Conservation (phyloP, 2,113 vertebrate species). For the Xiphorhynchus elegans region DNA sequence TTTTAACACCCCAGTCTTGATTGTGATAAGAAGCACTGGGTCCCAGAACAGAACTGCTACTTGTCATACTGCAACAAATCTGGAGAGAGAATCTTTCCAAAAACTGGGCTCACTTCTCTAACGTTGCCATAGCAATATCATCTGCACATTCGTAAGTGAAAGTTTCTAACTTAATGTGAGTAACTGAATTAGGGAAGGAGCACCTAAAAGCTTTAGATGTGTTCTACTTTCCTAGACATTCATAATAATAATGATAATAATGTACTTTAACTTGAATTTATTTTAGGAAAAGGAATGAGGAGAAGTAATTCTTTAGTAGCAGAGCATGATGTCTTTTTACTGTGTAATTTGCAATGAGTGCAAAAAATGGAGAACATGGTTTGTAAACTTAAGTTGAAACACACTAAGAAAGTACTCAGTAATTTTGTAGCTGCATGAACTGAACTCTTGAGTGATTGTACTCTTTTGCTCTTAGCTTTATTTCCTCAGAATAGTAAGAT, state of each 20-base stretch:
- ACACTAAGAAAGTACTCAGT: not conserved
- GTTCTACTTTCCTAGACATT: conserved; percentile 15
- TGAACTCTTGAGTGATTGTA: not conserved
- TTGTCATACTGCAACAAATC: not conserved
- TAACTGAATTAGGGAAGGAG: not conserved
- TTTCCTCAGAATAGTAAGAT: not conserved
- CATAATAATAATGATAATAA: not conserved
- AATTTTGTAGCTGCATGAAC: not conserved
- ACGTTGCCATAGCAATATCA: not conserved
- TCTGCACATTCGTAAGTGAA: not conserved
- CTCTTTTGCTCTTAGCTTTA: not conserved
- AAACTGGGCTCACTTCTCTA: not conserved
- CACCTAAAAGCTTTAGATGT: not conserved
- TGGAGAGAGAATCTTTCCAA: not conserved
- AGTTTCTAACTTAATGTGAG: not conserved
- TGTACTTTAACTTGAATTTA: not conserved
- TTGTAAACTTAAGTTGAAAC: not conserved
- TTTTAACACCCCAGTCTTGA: not conserved
- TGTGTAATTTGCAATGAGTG: not conserved
- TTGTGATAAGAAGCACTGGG: not conserved
- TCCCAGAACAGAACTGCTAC: not conserved
- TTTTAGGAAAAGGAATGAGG: conserved; percentile 22
- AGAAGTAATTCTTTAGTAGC: not conserved
- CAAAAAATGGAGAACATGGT: not conserved
- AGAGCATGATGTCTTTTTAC: not conserved